A percentile compares a stretch with the other conserved stretches of the same genome.
Evolutionary conservation across 2,797 vertebrate genomes (phyloP).

Genomic region (Cuniculus paca): DNA sequence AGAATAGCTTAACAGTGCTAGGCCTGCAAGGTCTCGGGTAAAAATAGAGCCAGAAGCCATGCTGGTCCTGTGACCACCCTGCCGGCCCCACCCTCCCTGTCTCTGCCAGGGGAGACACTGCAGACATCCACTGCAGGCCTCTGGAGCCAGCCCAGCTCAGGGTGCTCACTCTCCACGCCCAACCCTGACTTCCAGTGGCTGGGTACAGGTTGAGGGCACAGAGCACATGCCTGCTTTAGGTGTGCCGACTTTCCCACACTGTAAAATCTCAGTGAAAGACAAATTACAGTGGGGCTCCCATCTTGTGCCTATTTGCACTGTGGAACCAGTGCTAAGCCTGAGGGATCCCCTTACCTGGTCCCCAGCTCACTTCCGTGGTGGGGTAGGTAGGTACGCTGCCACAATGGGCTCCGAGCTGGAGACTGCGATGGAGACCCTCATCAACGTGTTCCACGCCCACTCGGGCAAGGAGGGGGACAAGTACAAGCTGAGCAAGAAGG

Average conservation of each 20-base stretch:
- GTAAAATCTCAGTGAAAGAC: not conserved
- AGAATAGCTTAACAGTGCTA: not conserved
- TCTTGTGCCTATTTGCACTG: not conserved
- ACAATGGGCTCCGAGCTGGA: constrained; percentile 92
- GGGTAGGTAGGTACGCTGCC: not conserved
- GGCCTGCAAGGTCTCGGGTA: constrained; percentile 46
- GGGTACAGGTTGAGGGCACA: not conserved
- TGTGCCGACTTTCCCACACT: not conserved
- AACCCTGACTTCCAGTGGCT: not conserved
- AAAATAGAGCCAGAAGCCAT: constrained; percentile 71
- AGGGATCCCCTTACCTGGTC: not conserved
- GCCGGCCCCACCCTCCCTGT: constrained; percentile 5
- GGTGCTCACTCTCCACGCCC: not conserved
- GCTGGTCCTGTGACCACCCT: constrained; percentile 48
- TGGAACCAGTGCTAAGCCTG: not conserved
- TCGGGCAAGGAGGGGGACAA: constrained; percentile 96
- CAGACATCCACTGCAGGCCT: not conserved
- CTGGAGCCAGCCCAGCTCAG: not conserved
- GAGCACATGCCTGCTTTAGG: not conserved
- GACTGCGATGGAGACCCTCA: constrained; percentile 91
- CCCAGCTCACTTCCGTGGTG: not conserved
- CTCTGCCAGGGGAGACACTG: not conserved
- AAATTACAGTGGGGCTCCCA: not conserved
- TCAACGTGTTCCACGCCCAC: constrained; percentile 94
- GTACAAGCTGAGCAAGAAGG: constrained; percentile 94